These are phyloP conservation scores for Gibbula magus DNA, from an alignment of 2,888 invertebrate species.

Conservation along the genomic window DNA sequence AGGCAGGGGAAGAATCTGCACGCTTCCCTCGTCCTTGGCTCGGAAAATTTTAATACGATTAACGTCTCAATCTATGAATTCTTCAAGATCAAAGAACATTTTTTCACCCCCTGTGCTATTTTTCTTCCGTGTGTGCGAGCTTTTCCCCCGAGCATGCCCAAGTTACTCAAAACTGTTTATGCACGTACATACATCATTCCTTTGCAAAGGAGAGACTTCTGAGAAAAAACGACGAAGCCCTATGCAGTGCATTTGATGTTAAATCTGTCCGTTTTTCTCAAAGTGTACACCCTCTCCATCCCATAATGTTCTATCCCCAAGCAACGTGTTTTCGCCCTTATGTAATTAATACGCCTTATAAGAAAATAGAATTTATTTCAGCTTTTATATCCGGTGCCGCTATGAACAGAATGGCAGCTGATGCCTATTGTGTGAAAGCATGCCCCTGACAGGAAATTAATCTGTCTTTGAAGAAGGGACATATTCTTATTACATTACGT, in stretches of 20 bases:
- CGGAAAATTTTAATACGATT: conserved; percentile 27
- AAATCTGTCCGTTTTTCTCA: neutral
- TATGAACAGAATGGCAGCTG: no score
- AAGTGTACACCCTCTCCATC: neutral
- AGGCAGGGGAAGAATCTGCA: neutral
- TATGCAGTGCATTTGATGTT: neutral
- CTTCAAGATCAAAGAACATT: conserved; percentile 20
- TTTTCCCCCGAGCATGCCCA: no score
- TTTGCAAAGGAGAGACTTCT: neutral
- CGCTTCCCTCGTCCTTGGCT: conserved; percentile 17
- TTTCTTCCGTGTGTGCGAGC: neutral
- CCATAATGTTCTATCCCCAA: neutral
- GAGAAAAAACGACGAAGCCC: neutral
- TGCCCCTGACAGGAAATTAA: no score
- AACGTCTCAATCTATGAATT: neutral
- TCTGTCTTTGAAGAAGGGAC: no score
- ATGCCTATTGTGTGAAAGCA: no score
- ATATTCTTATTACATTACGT: no score
- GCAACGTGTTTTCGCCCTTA: neutral
- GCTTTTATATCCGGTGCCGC: no score
- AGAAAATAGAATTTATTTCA: neutral
- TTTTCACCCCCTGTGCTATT: neutral
- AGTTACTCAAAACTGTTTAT: neutral
- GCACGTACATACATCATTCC: conserved; percentile 15
- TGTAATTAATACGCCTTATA: conserved; percentile 8